A percentile compares a stretch with the other conserved stretches of the same genome.
phyloP scores from a whole-genome alignment of 1,140 invertebrate genomes.

The Bemisia tabaci region DNA sequence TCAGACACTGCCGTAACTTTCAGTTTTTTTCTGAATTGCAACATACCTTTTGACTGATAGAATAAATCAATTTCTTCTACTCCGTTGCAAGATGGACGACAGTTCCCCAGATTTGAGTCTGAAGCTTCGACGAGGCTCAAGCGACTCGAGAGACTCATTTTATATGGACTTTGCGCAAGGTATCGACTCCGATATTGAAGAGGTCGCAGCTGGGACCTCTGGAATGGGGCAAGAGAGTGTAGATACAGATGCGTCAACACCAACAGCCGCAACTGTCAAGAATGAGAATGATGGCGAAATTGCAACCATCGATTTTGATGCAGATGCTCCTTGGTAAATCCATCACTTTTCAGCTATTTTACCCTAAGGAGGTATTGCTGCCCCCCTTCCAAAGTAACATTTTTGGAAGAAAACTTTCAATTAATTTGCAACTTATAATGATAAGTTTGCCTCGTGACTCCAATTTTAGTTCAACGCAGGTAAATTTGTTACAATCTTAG shows the following conservation, averaged over 20 bases:
- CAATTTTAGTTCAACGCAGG: too few relatives aligned
- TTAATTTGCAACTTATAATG: too few relatives aligned
- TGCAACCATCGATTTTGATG: not conserved
- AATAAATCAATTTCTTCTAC: too few relatives aligned
- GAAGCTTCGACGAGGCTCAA: slow-evolving; percentile 63
- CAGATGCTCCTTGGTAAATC: not conserved
- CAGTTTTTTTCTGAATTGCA: too few relatives aligned
- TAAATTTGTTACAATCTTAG: too few relatives aligned
- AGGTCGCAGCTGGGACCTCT: slow-evolving; percentile 43
- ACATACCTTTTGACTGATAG: too few relatives aligned
- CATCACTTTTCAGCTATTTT: too few relatives aligned
- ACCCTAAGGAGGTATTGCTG: too few relatives aligned
- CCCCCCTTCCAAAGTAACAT: too few relatives aligned
- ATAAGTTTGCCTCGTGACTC: too few relatives aligned
- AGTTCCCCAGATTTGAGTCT: slow-evolving; percentile 70
- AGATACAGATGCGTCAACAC: slow-evolving; percentile 20
- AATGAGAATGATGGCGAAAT: slow-evolving; percentile 13
- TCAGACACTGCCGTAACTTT: too few relatives aligned
- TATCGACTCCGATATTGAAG: slow-evolving; percentile 76
- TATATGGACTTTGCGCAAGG: slow-evolving; percentile 77
- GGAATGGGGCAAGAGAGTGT: slow-evolving; percentile 23
- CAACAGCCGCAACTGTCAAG: slow-evolving; percentile 21
- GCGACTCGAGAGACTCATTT: slow-evolving; percentile 70
- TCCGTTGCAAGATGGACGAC: slow-evolving; percentile 46
- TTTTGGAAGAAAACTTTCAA: too few relatives aligned